Percentiles rank a stretch among this genome's conserved stretches.
phyloP scores from a whole-genome alignment of 2,113 vertebrate species.

The Cyphomyrus discorhynchus region DNA sequence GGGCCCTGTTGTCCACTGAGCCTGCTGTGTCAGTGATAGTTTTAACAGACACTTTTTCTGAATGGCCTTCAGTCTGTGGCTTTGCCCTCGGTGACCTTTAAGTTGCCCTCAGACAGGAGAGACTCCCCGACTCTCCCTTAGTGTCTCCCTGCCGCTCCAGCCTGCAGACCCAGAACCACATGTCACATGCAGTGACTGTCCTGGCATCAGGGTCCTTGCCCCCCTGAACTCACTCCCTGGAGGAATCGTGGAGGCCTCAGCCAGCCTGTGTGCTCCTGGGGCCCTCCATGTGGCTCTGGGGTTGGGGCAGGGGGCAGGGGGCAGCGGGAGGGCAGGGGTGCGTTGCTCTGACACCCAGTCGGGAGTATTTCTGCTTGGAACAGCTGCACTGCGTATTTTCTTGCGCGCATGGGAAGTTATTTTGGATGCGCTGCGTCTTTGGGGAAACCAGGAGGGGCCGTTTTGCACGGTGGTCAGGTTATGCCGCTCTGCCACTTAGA shows the following conservation, averaged over 20 bases:
- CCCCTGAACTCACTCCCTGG: not conserved
- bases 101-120: not conserved
- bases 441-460: not conserved
- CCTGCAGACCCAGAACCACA: not conserved
- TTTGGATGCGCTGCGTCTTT: not conserved
- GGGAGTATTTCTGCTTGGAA: not conserved
- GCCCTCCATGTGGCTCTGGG: not conserved
- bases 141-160: not conserved
- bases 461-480: not conserved
- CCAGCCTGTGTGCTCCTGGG: not conserved
- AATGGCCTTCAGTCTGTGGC: not conserved
- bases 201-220: not conserved
- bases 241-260: not conserved
- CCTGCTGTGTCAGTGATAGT: not conserved
- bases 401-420: not conserved
- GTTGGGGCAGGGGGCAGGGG: not conserved
- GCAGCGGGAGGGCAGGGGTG: not conserved
- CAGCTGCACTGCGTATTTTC: slow-evolving; percentile 7
- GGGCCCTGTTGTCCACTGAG: not conserved
- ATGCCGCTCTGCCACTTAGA: not conserved
- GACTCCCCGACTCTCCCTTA: not conserved
- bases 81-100: not conserved
- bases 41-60: not conserved
- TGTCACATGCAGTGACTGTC: not conserved
- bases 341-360: not conserved